These are phyloP conservation scores for Lasioglossum figueresi DNA, from an alignment of 2,888 invertebrate genomes.

Conservation along the genomic window DNA sequence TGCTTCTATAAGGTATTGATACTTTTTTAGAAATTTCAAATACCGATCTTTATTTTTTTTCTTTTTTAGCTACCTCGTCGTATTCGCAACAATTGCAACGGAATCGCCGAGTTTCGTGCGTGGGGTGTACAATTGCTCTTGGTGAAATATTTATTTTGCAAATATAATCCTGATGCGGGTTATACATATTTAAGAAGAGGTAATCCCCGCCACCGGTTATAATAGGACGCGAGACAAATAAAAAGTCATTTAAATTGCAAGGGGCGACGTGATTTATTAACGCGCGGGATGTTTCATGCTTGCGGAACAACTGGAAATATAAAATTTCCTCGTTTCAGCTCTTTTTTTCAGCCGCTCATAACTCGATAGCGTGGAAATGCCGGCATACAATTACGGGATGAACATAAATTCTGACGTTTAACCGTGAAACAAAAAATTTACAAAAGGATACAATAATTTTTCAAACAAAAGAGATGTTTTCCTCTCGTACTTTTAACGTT, in stretches of 20 bases:
- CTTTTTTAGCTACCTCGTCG: background rate
- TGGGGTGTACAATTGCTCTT: background rate
- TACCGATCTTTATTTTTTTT: background rate
- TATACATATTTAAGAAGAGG: slow-evolving; percentile 48
- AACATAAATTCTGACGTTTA: background rate
- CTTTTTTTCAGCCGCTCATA: background rate
- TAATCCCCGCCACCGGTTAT: slow-evolving; percentile 26
- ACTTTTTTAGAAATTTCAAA: background rate
- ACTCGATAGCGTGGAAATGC: background rate
- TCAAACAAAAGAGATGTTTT: background rate
- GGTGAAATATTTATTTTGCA: slow-evolving; percentile 43
- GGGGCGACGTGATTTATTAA: slow-evolving; percentile 37
- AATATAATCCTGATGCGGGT: slow-evolving; percentile 37
- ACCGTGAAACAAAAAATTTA: background rate
- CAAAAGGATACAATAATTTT: background rate
- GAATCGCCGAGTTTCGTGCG: background rate
- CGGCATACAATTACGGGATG: background rate
- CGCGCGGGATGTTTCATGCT: slow-evolving; percentile 20
- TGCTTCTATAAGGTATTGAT: background rate
- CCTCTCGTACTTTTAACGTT: background rate
- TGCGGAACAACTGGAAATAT: slow-evolving; percentile 24
- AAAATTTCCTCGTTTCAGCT: slow-evolving; percentile 9
- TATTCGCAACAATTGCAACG: background rate
- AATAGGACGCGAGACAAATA: slow-evolving; percentile 45
- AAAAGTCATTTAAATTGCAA: slow-evolving; percentile 53